Percentiles rank a stretch among this genome's conserved stretches.
These are phyloP conservation scores for Rhopalosiphum padi DNA, from an alignment of 1,140 invertebrate genomes.

Conservation along the genomic window DNA sequence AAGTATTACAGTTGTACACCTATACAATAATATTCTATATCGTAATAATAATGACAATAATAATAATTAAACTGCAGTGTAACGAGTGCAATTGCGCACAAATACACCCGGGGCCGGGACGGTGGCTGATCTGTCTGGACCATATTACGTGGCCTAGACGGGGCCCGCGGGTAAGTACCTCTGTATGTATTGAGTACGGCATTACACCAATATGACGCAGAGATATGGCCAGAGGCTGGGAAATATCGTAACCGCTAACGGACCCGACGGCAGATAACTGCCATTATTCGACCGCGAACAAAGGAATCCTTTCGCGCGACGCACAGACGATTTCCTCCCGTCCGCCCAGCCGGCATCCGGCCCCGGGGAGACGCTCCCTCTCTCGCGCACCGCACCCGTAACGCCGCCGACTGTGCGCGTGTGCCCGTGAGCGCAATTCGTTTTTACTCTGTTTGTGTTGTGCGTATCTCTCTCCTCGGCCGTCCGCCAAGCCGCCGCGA, in stretches of 20 bases:
- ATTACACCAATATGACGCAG: not conserved
- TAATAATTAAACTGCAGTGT: not conserved
- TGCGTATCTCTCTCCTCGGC: not conserved
- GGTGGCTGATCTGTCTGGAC: not conserved
- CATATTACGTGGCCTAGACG: not conserved
- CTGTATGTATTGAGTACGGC: not conserved
- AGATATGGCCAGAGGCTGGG: not conserved
- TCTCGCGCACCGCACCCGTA: not conserved
- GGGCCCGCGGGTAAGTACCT: not conserved
- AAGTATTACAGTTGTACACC: not conserved
- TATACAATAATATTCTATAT: not conserved
- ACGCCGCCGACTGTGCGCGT: not conserved
- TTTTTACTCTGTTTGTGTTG: constrained; percentile 34
- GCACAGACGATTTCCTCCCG: constrained; percentile 14
- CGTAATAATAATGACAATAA: not conserved
- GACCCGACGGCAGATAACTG: constrained; percentile 36
- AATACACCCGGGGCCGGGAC: not conserved
- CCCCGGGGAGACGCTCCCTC: too few relatives aligned
- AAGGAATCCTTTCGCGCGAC: constrained; percentile 30
- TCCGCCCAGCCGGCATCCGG: not conserved
- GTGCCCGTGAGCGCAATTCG: constrained; percentile 8
- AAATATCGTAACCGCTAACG: not conserved
- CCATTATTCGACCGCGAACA: constrained; percentile 45
- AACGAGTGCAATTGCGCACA: not conserved
- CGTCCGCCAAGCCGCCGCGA: not conserved